Percentiles rank a stretch among this genome's conserved stretches.
phyloP scores from a whole-genome alignment of 2,797 vertebrate genomes.

The Chromis chromis region DNA sequence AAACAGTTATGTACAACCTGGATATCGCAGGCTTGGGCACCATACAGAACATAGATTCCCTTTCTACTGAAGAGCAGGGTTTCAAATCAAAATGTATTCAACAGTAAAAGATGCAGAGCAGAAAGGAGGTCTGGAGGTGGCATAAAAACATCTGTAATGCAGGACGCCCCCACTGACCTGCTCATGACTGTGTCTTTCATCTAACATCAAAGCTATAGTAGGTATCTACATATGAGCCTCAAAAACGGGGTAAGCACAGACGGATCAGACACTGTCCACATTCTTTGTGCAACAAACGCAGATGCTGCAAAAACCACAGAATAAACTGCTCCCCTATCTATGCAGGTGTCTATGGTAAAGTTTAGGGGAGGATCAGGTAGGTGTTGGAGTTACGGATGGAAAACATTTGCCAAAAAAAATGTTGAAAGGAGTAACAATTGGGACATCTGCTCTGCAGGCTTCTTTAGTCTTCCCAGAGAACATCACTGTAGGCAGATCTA shows the following conservation, averaged over 20 bases:
- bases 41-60: background rate
- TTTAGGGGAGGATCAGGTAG: background rate
- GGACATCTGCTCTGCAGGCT: slow-evolving; percentile 45
- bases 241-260: background rate
- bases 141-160: slow-evolving; percentile 30
- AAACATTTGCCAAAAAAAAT: slow-evolving; percentile 6
- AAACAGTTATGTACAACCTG: no score
- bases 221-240: background rate
- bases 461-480: slow-evolving; percentile 24
- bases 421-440: slow-evolving; percentile 29
- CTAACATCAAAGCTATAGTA: slow-evolving; percentile 43
- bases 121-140: slow-evolving; percentile 31
- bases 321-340: background rate
- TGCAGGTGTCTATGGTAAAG: slow-evolving; percentile 4
- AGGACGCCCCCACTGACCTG: slow-evolving; percentile 18
- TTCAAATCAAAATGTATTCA: slow-evolving; percentile 20
- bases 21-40: background rate
- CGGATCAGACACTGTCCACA: background rate
- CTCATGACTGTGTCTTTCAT: slow-evolving; percentile 40
- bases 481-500: slow-evolving; percentile 42
- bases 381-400: background rate
- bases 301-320: background rate
- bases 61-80: background rate
- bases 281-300: slow-evolving; percentile 17
- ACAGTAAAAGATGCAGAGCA: slow-evolving; percentile 28